phyloP scores from a whole-genome alignment of 2,113 vertebrate genomes.

The Candoia aspera region DNA sequence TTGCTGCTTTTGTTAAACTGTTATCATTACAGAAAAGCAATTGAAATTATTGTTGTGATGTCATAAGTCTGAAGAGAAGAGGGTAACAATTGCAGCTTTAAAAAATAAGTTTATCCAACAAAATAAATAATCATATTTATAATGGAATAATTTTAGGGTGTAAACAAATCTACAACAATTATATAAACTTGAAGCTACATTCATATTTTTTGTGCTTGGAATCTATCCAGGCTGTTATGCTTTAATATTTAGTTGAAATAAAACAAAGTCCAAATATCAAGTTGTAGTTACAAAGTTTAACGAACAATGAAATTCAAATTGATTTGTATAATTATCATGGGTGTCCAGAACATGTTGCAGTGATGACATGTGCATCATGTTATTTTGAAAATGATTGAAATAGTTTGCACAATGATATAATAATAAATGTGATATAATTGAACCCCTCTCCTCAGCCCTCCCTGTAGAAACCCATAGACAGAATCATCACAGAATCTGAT shows the following conservation, averaged over 20 bases:
- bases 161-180: neutral
- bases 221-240: neutral
- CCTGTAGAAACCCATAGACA: neutral
- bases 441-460: neutral
- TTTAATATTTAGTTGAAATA: neutral
- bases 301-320: neutral
- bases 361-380: no score
- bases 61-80: neutral
- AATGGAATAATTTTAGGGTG: neutral
- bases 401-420: neutral
- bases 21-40: neutral
- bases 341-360: neutral
- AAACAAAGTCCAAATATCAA: neutral
- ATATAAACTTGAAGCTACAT: neutral
- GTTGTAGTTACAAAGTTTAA: neutral
- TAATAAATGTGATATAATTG: neutral
- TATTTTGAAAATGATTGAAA: neutral
- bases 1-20: neutral
- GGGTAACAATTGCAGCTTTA: neutral
- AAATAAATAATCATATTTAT: neutral
- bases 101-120: neutral
- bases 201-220: neutral
- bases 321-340: neutral
- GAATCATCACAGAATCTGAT: neutral
- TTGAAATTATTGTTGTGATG: neutral